Percentiles rank a stretch among this genome's conserved stretches.
These are phyloP conservation scores for Cephonodes hylas DNA, from an alignment of 2,888 invertebrate genomes.

Conservation along the genomic window DNA sequence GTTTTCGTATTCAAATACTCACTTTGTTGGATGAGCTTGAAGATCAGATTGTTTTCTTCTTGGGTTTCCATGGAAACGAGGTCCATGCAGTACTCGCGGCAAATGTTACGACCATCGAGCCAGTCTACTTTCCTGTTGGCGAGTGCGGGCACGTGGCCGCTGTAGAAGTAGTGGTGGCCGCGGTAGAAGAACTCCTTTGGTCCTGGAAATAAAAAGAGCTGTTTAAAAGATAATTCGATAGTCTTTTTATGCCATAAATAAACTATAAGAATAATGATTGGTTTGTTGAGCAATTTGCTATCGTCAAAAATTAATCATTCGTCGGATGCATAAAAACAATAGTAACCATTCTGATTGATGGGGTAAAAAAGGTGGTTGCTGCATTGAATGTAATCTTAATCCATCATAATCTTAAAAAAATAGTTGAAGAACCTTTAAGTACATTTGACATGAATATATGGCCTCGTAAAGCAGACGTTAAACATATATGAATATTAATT, in stretches of 20 bases:
- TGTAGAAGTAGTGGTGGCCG: conserved; percentile 94
- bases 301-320: too few relatives aligned
- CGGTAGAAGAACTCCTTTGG: conserved; percentile 94
- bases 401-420: neutral
- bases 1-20: conserved; percentile 35
- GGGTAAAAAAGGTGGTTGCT: neutral
- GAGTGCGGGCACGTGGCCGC: conserved; percentile 88
- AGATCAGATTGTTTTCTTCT: conserved; percentile 94
- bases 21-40: conserved; percentile 93
- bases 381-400: neutral
- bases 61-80: conserved; percentile 93
- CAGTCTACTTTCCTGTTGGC: conserved; percentile 92
- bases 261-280: too few relatives aligned
- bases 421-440: neutral
- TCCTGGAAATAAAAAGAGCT: conserved; percentile 78
- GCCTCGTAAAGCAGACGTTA: conserved; percentile 37
- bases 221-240: too few relatives aligned
- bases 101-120: conserved; percentile 94
- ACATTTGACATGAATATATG: conserved; percentile 17
- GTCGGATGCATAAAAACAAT: too few relatives aligned
- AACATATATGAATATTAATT: conserved; percentile 30
- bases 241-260: too few relatives aligned
- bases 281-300: too few relatives aligned
- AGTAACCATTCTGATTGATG: too few relatives aligned
- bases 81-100: conserved; percentile 97